These are phyloP conservation scores for Danionella dracula DNA, from an alignment of 2,797 vertebrate genomes.

Conservation along the genomic window DNA sequence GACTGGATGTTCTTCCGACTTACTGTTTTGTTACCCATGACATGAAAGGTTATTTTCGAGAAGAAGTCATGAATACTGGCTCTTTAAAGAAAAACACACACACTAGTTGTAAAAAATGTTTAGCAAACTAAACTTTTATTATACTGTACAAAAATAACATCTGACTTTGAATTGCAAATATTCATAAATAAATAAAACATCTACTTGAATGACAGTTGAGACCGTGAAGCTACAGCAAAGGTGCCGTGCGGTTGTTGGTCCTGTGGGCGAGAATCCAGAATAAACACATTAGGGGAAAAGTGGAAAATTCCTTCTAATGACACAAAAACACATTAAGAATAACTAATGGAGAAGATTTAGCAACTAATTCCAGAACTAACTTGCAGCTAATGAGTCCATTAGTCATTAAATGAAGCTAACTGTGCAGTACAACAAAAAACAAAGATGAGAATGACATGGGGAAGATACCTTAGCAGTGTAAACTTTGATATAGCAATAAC, in stretches of 20 bases:
- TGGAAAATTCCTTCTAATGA: neutral
- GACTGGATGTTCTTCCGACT: too few relatives aligned
- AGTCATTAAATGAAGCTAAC: neutral
- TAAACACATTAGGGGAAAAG: constrained; percentile 15
- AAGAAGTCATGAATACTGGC: neutral
- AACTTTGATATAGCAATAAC: constrained; percentile 60
- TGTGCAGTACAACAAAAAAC: neutral
- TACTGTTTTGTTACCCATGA: too few relatives aligned
- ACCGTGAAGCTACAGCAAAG: constrained; percentile 38
- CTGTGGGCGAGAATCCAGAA: constrained; percentile 36
- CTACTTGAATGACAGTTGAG: too few relatives aligned
- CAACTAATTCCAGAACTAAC: constrained; percentile 5
- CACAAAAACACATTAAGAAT: neutral
- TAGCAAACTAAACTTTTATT: neutral
- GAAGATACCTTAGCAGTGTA: constrained; percentile 64
- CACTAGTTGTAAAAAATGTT: neutral
- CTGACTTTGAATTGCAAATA: neutral
- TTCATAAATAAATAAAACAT: constrained; percentile 4
- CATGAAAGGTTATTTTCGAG: too few relatives aligned
- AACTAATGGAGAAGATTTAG: neutral
- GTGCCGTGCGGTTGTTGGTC: constrained; percentile 30
- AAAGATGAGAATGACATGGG: neutral
- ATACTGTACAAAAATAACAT: neutral
- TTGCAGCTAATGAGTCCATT: neutral
- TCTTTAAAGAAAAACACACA: neutral